These are phyloP conservation scores for Tragelaphus buxtoni DNA, from an alignment of 2,113 vertebrate species.

Conservation along the genomic window DNA sequence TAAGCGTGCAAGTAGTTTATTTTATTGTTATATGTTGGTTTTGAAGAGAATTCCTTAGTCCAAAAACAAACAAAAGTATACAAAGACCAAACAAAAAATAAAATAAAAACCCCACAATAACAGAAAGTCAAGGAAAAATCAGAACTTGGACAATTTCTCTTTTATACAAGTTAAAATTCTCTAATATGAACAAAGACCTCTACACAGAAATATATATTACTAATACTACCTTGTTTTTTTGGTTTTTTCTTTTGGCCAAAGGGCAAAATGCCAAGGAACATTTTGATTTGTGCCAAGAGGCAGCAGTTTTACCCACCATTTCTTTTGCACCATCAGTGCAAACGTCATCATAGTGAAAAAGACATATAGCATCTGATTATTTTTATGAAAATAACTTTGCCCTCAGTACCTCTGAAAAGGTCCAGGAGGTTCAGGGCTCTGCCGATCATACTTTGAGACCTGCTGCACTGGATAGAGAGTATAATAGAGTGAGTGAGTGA, in stretches of 20 bases:
- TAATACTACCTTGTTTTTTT: not conserved
- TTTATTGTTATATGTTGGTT: not conserved
- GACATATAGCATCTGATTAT: not conserved
- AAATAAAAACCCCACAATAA: not conserved
- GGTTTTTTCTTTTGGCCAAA: not conserved
- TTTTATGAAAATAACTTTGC: slow-evolving; percentile 3
- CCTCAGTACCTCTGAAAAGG: not conserved
- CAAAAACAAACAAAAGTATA: not conserved
- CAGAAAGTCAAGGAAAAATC: not conserved
- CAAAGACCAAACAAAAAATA: not conserved
- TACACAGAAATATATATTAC: not conserved
- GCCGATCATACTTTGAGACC: not conserved
- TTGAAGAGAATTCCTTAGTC: not conserved
- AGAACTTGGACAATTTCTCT: not conserved
- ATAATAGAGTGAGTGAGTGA: not conserved
- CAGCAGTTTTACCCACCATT: not conserved
- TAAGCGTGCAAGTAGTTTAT: not conserved
- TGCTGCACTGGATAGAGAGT: not conserved
- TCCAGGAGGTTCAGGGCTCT: not conserved
- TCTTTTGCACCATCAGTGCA: not conserved
- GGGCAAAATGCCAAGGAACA: not conserved
- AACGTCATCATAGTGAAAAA: not conserved
- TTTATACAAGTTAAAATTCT: slow-evolving; percentile 22
- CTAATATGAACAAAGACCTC: not conserved
- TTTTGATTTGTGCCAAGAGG: not conserved